phyloP scores from a whole-genome alignment of 2,113 vertebrate species.

The Rhadina sibilatrix region DNA sequence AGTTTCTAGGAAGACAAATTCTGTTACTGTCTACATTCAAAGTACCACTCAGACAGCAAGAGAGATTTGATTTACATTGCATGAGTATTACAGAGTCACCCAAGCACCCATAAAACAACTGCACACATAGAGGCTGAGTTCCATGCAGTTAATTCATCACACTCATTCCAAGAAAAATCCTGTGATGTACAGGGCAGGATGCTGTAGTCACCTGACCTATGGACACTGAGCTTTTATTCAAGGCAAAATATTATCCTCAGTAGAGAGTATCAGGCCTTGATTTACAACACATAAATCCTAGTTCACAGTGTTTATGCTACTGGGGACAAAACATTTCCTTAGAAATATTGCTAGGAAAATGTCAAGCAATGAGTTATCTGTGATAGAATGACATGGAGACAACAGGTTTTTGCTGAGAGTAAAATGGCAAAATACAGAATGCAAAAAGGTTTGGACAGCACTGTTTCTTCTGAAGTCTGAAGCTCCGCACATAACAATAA shows the following conservation, averaged over 20 bases:
- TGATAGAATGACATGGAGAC: not conserved
- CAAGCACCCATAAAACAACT: not conserved
- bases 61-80: not conserved
- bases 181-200: not conserved
- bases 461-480: not conserved
- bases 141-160: not conserved
- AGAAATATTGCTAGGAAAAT: not conserved
- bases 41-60: not conserved
- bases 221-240: not conserved
- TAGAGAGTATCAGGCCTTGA: not conserved
- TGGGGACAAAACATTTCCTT: not conserved
- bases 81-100: not conserved
- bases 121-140: not conserved
- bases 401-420: not conserved
- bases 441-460: not conserved
- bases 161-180: not conserved
- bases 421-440: not conserved
- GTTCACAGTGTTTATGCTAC: not conserved
- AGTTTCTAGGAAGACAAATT: not conserved
- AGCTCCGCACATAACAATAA: not conserved
- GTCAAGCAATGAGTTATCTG: not conserved
- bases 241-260: not conserved
- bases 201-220: not conserved
- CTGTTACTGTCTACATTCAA: not conserved
- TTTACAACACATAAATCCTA: not conserved